Evolutionary conservation across 2,113 vertebrate genomes (phyloP).

Genomic region (Pontoporia blainvillei): DNA sequence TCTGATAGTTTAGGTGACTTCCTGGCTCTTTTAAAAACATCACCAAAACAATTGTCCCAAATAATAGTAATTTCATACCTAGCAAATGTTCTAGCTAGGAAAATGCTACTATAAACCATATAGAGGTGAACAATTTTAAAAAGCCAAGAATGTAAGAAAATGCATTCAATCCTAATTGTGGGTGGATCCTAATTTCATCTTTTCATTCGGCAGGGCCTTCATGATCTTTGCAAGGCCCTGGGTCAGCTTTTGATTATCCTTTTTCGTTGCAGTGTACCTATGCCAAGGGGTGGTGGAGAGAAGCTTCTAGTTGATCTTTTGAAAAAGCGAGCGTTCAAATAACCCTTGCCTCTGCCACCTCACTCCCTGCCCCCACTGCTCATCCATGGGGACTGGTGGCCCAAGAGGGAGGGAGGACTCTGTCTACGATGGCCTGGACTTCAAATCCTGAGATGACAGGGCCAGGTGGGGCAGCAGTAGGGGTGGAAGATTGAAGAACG

Average conservation of each 20-base stretch:
- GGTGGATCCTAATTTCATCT: background rate
- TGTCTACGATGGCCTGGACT: background rate
- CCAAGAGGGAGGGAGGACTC: background rate
- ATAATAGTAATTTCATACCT: constrained; percentile 10
- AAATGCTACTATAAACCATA: background rate
- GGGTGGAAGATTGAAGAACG: background rate
- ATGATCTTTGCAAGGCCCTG: background rate
- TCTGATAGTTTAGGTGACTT: background rate
- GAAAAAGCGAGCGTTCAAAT: background rate
- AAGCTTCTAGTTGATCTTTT: background rate
- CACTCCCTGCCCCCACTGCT: background rate
- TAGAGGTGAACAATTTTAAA: background rate
- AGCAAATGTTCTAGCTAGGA: background rate
- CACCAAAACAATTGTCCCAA: background rate
- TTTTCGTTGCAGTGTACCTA: background rate
- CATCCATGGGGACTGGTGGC: background rate
- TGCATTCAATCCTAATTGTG: background rate
- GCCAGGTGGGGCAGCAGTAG: background rate
- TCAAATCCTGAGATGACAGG: background rate
- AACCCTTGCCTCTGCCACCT: background rate
- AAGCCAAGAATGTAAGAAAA: constrained; percentile 34
- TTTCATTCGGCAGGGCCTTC: background rate
- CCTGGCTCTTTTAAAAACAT: constrained; percentile 4
- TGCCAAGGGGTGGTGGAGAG: background rate
- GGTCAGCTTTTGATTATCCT: background rate